Conservation (phyloP, 2,888 invertebrate species). For the Eupithecia insigniata region DNA sequence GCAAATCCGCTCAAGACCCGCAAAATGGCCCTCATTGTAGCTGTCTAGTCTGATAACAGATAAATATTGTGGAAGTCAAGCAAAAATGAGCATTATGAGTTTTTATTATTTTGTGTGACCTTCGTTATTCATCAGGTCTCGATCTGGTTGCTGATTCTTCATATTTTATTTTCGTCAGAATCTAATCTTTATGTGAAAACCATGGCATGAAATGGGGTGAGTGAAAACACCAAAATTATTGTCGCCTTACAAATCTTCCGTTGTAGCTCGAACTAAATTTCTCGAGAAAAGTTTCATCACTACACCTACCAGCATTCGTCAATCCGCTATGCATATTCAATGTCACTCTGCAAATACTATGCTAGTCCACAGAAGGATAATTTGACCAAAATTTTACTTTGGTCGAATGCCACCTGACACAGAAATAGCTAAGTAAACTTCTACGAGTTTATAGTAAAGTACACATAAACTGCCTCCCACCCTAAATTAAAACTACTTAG, state of each 20-base stretch:
- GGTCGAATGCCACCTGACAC: background rate
- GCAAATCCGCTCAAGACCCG: conserved; percentile 19
- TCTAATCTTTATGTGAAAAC: too few relatives aligned
- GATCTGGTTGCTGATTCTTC: background rate
- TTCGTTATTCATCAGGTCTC: background rate
- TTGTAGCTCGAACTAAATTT: too few relatives aligned
- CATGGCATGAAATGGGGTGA: too few relatives aligned
- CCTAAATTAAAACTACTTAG: background rate
- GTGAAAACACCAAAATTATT: too few relatives aligned
- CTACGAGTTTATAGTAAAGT: too few relatives aligned
- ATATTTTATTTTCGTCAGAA: background rate
- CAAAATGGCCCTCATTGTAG: conserved; percentile 15
- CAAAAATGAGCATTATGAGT: conserved; percentile 4
- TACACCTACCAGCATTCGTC: too few relatives aligned
- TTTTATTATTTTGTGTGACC: background rate
- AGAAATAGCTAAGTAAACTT: background rate
- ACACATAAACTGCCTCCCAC: background rate
- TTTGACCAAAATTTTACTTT: background rate
- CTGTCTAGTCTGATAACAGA: conserved; percentile 2
- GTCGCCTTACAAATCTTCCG: too few relatives aligned
- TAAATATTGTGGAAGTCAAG: conserved; percentile 2
- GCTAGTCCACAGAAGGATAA: background rate
- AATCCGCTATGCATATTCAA: too few relatives aligned
- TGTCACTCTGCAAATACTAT: too few relatives aligned
- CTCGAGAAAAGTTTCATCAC: too few relatives aligned